These are phyloP conservation scores for Ophion obscuratus DNA, from an alignment of 2,888 invertebrate species.

Conservation along the genomic window DNA sequence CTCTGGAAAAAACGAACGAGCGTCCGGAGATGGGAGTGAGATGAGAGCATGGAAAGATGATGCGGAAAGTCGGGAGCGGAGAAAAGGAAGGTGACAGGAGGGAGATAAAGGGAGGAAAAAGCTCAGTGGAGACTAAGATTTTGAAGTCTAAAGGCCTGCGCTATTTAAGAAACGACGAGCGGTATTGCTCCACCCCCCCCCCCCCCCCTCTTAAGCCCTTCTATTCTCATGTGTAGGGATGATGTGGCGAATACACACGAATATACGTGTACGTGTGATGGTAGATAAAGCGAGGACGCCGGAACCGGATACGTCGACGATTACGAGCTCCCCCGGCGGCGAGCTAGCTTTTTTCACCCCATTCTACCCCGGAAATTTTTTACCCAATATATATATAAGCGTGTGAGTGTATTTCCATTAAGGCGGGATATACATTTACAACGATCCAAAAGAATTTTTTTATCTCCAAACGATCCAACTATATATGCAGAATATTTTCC, in stretches of 20 bases:
- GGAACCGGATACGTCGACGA: constrained; percentile 68
- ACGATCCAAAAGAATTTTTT: too few species aligned
- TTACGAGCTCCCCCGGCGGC: constrained; percentile 61
- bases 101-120: constrained; percentile 63
- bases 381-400: constrained; percentile 44
- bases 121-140: constrained; percentile 58
- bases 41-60: neutral
- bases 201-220: neutral
- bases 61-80: neutral
- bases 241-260: constrained; percentile 29
- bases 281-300: constrained; percentile 65
- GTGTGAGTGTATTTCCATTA: constrained; percentile 18
- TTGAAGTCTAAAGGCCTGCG: constrained; percentile 60
- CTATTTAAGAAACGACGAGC: constrained; percentile 63
- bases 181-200: neutral
- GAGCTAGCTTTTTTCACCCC: constrained; percentile 49
- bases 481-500: too few species aligned
- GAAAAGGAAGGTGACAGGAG: constrained; percentile 41
- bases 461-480: too few species aligned
- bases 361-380: constrained; percentile 50
- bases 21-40: neutral
- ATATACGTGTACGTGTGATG: constrained; percentile 46
- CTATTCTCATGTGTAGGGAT: neutral
- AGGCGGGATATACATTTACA: too few species aligned
- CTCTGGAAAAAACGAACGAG: neutral